Percentiles rank a stretch among this genome's conserved stretches.
Evolutionary conservation across 1,140 invertebrate species (phyloP).

Genomic region (Lysiphlebus fabarum): DNA sequence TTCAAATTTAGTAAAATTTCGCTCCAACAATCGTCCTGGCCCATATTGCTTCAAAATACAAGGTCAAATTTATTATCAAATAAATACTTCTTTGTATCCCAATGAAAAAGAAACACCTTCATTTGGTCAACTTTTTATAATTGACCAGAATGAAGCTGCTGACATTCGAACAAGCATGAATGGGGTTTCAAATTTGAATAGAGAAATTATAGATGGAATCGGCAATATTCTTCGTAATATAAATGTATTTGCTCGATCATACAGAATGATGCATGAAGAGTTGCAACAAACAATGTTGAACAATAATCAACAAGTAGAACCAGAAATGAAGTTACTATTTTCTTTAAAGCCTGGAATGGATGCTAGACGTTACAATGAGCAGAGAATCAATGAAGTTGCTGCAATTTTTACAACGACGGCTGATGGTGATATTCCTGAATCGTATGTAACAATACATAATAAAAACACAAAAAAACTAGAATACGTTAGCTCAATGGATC

Average conservation of each 20-base stretch:
- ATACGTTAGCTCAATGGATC: conserved; percentile 18
- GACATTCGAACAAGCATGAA: not conserved
- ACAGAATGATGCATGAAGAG: no score
- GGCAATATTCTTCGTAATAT: no score
- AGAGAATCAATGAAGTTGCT: conserved; percentile 19
- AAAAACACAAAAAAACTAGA: conserved; percentile 18
- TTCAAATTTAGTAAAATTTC: conserved; percentile 25
- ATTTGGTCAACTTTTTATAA: conserved; percentile 19
- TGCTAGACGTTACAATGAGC: conserved; percentile 16
- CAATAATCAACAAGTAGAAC: not conserved
- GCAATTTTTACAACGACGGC: conserved; percentile 22
- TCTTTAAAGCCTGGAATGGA: conserved; percentile 18
- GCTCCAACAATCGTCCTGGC: no score
- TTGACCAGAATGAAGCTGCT: conserved; percentile 2
- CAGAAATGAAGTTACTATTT: conserved; percentile 19
- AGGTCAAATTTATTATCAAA: no score
- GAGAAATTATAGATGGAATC: no score
- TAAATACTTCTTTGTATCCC: conserved; percentile 6
- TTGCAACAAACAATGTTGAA: no score
- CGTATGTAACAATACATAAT: conserved; percentile 20
- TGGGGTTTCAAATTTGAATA: no score
- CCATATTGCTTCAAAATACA: no score
- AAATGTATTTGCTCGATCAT: no score
- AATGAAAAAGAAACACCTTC: conserved; percentile 11
- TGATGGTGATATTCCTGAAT: conserved; percentile 21